These are phyloP conservation scores for Rhagonycha fulva DNA, from an alignment of 2,888 invertebrate species.

Conservation along the genomic window DNA sequence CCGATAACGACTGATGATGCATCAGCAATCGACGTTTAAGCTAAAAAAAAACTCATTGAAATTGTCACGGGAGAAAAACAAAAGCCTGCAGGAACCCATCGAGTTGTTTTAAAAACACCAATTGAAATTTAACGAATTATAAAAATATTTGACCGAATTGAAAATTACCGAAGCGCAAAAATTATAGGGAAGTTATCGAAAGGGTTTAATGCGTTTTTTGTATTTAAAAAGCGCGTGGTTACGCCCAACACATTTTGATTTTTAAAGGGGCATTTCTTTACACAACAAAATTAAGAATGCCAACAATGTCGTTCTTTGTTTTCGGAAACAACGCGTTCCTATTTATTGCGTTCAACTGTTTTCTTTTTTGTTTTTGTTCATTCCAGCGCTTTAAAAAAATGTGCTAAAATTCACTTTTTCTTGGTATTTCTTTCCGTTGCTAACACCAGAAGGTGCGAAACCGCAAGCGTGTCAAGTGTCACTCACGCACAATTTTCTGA, in stretches of 20 bases:
- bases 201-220: background rate
- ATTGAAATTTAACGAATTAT: background rate
- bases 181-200: background rate
- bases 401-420: background rate
- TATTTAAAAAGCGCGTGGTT: background rate
- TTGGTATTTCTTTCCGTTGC: background rate
- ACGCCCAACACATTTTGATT: background rate
- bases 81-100: background rate
- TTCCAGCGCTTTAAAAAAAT: background rate
- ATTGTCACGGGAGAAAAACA: background rate
- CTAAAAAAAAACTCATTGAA: background rate
- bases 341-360: background rate
- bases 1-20: no score
- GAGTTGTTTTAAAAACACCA: slow-evolving; percentile 2
- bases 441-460: background rate
- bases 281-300: slow-evolving; percentile 13
- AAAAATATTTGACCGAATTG: background rate
- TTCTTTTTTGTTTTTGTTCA: background rate
- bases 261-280: background rate
- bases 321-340: slow-evolving; percentile 23
- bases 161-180: background rate
- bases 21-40: no score
- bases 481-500: background rate
- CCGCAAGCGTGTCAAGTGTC: background rate
- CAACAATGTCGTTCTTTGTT: slow-evolving; percentile 13